These are phyloP conservation scores for Drosophila formosana DNA, from an alignment of 2,888 invertebrate species.

Conservation along the genomic window DNA sequence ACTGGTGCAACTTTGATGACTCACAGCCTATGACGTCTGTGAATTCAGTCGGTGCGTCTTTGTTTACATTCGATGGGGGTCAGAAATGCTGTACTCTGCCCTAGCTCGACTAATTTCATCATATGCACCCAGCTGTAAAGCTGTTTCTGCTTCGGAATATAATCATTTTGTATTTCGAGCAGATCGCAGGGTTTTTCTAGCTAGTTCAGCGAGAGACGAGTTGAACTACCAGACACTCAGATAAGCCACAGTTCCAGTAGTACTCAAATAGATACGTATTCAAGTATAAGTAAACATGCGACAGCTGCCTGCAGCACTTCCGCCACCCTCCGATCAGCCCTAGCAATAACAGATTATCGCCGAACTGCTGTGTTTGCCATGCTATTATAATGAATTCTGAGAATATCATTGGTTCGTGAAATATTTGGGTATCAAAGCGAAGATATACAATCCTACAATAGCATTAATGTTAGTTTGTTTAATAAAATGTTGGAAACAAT, in stretches of 20 bases:
- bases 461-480: background rate
- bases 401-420: background rate
- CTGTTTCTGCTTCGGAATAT: background rate
- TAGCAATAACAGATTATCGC: constrained; percentile 1
- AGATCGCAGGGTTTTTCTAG: background rate
- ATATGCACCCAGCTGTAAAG: background rate
- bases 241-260: constrained; percentile 3
- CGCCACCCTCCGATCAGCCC: background rate
- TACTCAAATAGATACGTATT: background rate
- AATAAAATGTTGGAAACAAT: background rate
- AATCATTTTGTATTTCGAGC: background rate
- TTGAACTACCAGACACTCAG: background rate
- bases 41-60: constrained; percentile 13
- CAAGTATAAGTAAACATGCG: constrained; percentile 1
- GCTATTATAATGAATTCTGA: background rate
- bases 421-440: background rate
- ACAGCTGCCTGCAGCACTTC: constrained; percentile 4
- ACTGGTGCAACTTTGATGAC: constrained; percentile 23
- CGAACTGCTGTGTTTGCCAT: constrained; percentile 3
- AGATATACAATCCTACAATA: background rate
- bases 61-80: background rate
- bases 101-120: constrained; percentile 6
- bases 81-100: background rate
- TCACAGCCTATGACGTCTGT: constrained; percentile 35
- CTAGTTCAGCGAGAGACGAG: background rate